These are phyloP conservation scores for Onychomys arenicola DNA, from an alignment of 2,797 vertebrate genomes.

Conservation along the genomic window DNA sequence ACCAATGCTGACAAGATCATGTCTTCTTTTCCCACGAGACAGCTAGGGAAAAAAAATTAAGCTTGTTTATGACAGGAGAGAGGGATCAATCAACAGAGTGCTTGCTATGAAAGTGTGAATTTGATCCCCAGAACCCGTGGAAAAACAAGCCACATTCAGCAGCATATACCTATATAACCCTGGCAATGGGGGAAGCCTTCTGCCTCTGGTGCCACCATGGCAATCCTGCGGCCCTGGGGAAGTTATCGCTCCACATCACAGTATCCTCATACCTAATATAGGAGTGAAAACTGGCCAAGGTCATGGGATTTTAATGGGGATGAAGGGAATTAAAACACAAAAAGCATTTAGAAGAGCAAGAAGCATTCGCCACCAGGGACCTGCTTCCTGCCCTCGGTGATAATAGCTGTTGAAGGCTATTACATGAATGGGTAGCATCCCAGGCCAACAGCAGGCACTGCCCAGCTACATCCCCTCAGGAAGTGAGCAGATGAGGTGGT, in stretches of 20 bases:
- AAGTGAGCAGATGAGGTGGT: not conserved
- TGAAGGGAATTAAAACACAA: conserved; percentile 28
- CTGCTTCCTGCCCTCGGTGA: not conserved
- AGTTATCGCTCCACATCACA: not conserved
- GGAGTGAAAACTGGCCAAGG: not conserved
- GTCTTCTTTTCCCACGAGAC: conserved; percentile 16
- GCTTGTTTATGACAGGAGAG: not conserved
- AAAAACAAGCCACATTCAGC: not conserved
- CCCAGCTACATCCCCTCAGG: not conserved
- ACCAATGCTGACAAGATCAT: not conserved
- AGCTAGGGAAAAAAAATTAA: not conserved
- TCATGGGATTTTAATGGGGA: not conserved
- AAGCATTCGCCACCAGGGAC: not conserved
- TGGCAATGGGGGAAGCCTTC: not conserved
- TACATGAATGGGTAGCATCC: not conserved
- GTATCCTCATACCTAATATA: not conserved
- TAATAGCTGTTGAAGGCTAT: not conserved
- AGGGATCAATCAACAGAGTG: not conserved
- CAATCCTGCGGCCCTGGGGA: not conserved
- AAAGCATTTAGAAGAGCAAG: not conserved
- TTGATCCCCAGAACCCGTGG: not conserved
- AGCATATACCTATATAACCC: not conserved
- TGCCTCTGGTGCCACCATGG: not conserved
- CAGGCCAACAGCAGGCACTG: not conserved
- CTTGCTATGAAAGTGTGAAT: not conserved